Evolutionary conservation across 2,797 vertebrate species (phyloP).

Genomic region (Sebastes goodei): DNA sequence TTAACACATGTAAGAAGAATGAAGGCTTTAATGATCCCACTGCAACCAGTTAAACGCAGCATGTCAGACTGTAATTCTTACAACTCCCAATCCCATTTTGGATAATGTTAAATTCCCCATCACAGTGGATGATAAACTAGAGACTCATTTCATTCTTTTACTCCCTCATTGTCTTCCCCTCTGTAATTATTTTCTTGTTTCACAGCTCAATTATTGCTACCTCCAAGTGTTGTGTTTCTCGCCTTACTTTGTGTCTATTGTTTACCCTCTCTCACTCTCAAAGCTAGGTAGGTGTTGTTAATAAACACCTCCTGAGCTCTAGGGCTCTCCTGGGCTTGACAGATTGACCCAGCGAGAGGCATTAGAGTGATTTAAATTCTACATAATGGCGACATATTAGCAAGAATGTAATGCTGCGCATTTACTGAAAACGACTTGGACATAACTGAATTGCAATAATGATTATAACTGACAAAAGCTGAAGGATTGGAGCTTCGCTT

Average conservation of each 20-base stretch:
- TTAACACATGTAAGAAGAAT: not conserved
- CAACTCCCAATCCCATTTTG: constrained; percentile 29
- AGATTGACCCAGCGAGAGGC: constrained; percentile 49
- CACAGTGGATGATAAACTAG: constrained; percentile 26
- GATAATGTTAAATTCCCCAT: constrained; percentile 38
- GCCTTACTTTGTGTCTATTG: not conserved
- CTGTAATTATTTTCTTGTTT: constrained; percentile 44
- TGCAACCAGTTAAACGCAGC: constrained; percentile 14
- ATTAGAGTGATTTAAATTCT: constrained; percentile 53
- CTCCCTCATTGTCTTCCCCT: not conserved
- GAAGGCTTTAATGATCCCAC: constrained; percentile 1
- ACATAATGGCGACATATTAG: constrained; percentile 36
- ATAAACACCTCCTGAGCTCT: constrained; percentile 46
- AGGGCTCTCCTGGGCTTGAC: constrained; percentile 37
- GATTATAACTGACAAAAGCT: constrained; percentile 25
- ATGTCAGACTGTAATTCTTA: constrained; percentile 20
- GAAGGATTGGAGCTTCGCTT: constrained; percentile 1
- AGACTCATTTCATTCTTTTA: constrained; percentile 43
- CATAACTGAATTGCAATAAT: constrained; percentile 24
- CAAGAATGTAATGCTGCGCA: constrained; percentile 14
- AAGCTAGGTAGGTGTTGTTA: constrained; percentile 24
- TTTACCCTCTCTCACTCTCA: not conserved
- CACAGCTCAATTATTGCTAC: constrained; percentile 25
- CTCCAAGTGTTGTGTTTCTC: constrained; percentile 11
- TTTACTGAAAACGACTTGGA: constrained; percentile 37